These are phyloP conservation scores for Bemisia tabaci DNA, from an alignment of 1,140 invertebrate genomes.

Conservation along the genomic window DNA sequence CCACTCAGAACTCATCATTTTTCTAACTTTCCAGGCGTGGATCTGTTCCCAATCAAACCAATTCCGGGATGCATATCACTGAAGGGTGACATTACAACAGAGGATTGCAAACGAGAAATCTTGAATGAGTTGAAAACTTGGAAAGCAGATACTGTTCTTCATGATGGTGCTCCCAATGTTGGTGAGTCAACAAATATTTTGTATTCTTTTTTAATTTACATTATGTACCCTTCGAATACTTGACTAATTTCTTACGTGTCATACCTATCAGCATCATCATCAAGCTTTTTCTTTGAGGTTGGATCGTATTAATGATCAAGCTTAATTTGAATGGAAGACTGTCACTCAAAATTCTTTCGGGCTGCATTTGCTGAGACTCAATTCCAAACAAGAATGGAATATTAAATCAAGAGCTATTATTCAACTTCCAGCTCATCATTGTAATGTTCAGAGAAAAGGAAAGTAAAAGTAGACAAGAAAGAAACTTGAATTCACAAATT, in stretches of 20 bases:
- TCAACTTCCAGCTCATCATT: no score
- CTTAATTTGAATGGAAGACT: no score
- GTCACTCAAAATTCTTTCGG: no score
- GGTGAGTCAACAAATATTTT: conserved; percentile 37
- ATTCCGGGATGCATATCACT: conserved; percentile 82
- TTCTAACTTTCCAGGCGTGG: conserved; percentile 60
- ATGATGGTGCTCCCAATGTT: conserved; percentile 98
- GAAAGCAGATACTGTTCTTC: conserved; percentile 91
- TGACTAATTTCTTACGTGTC: background rate
- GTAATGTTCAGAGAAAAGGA: no score
- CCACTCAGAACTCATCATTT: no score
- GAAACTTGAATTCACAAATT: no score
- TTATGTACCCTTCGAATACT: no score
- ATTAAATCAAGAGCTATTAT: no score
- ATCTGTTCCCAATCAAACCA: conserved; percentile 90
- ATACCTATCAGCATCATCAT: background rate
- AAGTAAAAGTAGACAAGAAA: no score
- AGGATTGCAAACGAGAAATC: conserved; percentile 66
- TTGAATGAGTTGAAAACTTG: conserved; percentile 79
- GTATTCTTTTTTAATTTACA: conserved; percentile 1
- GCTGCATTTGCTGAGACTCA: no score
- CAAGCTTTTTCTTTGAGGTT: background rate
- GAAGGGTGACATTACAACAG: conserved; percentile 92
- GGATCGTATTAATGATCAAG: background rate
- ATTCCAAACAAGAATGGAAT: no score